phyloP scores from a whole-genome alignment of 2,888 invertebrate genomes.

The Acronicta aceris region DNA sequence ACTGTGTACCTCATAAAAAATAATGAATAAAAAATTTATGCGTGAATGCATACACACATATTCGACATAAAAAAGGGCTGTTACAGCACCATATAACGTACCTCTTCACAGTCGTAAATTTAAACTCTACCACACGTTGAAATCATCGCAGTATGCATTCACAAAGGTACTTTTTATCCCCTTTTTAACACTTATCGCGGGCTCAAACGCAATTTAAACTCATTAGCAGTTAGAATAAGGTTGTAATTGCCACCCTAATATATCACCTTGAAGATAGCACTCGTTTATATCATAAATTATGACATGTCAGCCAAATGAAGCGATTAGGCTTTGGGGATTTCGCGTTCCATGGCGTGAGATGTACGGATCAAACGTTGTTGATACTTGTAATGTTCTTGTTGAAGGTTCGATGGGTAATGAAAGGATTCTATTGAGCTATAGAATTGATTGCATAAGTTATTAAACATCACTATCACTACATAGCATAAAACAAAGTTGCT shows the following conservation, averaged over 20 bases:
- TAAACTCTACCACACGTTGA: background rate
- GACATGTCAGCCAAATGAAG: constrained; percentile 81
- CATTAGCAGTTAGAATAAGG: constrained; percentile 38
- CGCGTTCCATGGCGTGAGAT: constrained; percentile 59
- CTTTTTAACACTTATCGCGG: constrained; percentile 2
- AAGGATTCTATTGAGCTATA: background rate
- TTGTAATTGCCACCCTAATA: constrained; percentile 41
- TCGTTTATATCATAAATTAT: constrained; percentile 79
- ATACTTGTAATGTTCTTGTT: constrained; percentile 55
- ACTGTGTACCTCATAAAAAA: no score
- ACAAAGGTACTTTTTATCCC: constrained; percentile 5
- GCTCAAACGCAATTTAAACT: constrained; percentile 44
- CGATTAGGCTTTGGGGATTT: constrained; percentile 80
- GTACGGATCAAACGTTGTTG: constrained; percentile 53
- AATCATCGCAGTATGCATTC: background rate
- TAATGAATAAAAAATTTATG: no score
- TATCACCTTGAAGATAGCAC: constrained; percentile 58
- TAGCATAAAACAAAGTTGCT: no score
- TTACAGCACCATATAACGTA: background rate
- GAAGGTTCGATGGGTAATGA: background rate
- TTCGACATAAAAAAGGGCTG: no score
- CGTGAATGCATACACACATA: no score
- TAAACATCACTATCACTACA: no score
- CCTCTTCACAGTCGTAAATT: constrained; percentile 2
- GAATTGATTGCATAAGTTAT: background rate